Base-by-base conservation (phyloP, 2,113 vertebrate species). In the Hippocampus abdominalis region DNA sequence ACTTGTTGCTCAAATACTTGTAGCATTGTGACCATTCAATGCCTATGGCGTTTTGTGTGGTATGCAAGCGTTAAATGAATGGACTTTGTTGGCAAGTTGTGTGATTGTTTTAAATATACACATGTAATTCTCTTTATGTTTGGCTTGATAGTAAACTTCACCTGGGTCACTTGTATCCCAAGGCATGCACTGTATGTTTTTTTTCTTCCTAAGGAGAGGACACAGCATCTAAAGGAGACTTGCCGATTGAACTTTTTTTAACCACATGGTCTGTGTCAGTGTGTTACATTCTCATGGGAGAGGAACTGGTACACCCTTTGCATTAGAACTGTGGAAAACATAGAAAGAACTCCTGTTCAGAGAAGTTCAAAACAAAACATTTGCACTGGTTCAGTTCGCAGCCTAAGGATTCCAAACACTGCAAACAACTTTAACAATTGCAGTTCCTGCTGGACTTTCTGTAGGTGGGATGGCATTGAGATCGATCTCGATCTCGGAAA, bases 401-500 rank as follows among this genome's bases (percentile, higher is more conserved):
- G 6, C n/a, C n/a, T 25, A 56, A 29, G 62, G 8, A 21, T 51
- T 51, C 20, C 21, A 23, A n/a, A 23, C 54, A 64, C 49, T 61
- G 12, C 36, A n/a, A 36, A 23, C 49, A 49, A 49, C 25, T 8
- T 2, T 7, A 3, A 8, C 18, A 36, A 8, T 3, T 29, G 23
- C 54, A 25, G 23, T 27, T 25, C 56, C 54, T 49, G 59, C 32
- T 42, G 69, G n/a, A 60, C 63, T 74, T 65, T 39, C 65, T 36
- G 72, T 29, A 44, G 54, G 63, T 27, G 59, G 67, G 65, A 48
- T 76, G 78, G 84, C 72, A 75, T 29, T 63, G 81, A 72, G 39
- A 69, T 7, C 2, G 29, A 68, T 8, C 78, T 71, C 67, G 75
- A 77, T 76, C 57, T 25, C 32, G 5, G 32, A 71, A 78, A 81